Conservation (phyloP, 1,140 invertebrate species). For the Mactra quadrangularis region DNA sequence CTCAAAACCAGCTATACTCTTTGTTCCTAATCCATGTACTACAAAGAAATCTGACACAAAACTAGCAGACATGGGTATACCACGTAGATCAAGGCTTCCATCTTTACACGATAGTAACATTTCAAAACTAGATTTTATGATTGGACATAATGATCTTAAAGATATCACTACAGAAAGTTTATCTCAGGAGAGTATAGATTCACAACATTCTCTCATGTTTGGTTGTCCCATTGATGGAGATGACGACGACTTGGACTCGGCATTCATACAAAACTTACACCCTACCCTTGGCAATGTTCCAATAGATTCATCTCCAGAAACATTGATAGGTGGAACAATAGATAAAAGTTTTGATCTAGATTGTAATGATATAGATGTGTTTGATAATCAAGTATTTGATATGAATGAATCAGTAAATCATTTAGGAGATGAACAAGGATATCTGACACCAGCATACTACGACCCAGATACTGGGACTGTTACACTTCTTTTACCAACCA, state of each 20-base stretch:
- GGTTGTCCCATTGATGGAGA: conserved; percentile 42
- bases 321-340: not conserved
- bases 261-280: conserved; percentile 15
- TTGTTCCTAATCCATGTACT: conserved; percentile 32
- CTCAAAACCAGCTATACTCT: conserved; percentile 15
- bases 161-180: not conserved
- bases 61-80: not conserved
- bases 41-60: not conserved
- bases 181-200: conserved; percentile 42
- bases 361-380: conserved; percentile 34
- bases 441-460: conserved; percentile 50
- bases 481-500: conserved; percentile 44
- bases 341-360: conserved; percentile 5
- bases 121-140: too few relatives aligned
- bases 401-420: not conserved
- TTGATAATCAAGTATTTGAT: conserved; percentile 22
- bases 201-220: conserved; percentile 45
- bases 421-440: conserved; percentile 45
- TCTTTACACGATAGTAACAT: too few relatives aligned
- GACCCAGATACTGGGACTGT: conserved; percentile 52
- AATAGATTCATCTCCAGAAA: not conserved
- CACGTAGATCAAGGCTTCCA: not conserved
- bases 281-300: not conserved
- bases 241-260: conserved; percentile 34
- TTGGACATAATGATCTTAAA: too few relatives aligned